Conservation (phyloP, 1,140 invertebrate genomes). For the Lordiphosa collinella region DNA sequence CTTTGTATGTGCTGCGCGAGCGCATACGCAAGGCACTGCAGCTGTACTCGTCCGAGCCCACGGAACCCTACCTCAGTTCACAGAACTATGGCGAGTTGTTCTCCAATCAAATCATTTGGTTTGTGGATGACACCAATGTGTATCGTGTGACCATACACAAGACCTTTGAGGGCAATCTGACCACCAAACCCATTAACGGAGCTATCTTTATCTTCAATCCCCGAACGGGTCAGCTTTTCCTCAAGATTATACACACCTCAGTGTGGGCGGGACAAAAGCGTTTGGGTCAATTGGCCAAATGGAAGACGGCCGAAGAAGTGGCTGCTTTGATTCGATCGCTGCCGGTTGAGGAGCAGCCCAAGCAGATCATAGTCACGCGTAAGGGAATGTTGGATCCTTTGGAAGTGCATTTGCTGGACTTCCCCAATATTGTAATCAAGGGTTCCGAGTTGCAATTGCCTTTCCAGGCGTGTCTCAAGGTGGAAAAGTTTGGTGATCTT, state of each 20-base stretch:
- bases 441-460: slow-evolving; percentile 99
- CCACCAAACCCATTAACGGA: slow-evolving; percentile 99
- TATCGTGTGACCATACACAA: slow-evolving; percentile 99
- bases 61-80: slow-evolving; percentile 98
- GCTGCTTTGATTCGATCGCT: slow-evolving; percentile 98
- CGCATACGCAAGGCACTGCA: slow-evolving; percentile 98
- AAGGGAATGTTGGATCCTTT: slow-evolving; percentile 99
- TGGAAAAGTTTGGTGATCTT: slow-evolving; percentile 99
- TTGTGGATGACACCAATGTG: slow-evolving; percentile 99
- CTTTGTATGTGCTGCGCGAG: slow-evolving; percentile 97
- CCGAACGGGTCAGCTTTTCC: slow-evolving; percentile 98
- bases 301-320: slow-evolving; percentile 99
- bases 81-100: slow-evolving; percentile 99
- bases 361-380: slow-evolving; percentile 99
- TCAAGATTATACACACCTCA: slow-evolving; percentile 99
- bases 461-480: slow-evolving; percentile 98
- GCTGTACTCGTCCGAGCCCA: slow-evolving; percentile 99
- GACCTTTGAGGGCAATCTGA: slow-evolving; percentile 99
- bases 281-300: slow-evolving; percentile 97
- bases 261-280: slow-evolving; percentile 99
- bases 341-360: slow-evolving; percentile 99
- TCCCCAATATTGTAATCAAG: slow-evolving; percentile 99
- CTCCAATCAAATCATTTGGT: slow-evolving; percentile 99
- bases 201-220: slow-evolving; percentile 99
- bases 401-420: slow-evolving; percentile 99